phyloP scores from a whole-genome alignment of 2,113 vertebrate genomes.

The Carassius gibelio region DNA sequence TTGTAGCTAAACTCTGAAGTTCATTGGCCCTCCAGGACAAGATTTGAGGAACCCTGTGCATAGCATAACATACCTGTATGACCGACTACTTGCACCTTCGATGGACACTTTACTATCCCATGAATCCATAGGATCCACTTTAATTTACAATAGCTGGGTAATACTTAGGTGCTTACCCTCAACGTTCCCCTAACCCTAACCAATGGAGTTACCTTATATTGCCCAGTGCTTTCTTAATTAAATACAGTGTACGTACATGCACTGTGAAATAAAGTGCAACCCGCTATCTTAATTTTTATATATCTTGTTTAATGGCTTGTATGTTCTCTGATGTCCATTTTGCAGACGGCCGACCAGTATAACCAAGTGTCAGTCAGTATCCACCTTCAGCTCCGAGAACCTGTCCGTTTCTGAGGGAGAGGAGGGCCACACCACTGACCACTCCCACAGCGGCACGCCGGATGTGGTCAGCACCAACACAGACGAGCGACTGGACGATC shows the following conservation, averaged over 20 bases:
- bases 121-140: background rate
- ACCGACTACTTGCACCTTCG: no score
- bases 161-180: no score
- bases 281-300: background rate
- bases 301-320: background rate
- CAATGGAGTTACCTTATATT: no score
- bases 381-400: slow-evolving; percentile 92
- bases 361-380: slow-evolving; percentile 88
- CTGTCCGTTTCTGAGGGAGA: slow-evolving; percentile 86
- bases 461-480: slow-evolving; percentile 92
- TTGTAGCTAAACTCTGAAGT: no score
- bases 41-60: no score
- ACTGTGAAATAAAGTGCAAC: no score
- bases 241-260: no score
- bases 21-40: no score
- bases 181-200: no score
- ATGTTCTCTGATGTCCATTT: background rate
- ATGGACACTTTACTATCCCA: background rate
- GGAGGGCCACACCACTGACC: slow-evolving; percentile 90
- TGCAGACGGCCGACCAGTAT: slow-evolving; percentile 80
- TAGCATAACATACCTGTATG: no score
- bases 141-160: no score
- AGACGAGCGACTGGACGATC: slow-evolving; percentile 85
- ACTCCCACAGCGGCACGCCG: slow-evolving; percentile 88
- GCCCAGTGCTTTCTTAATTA: no score